Evolutionary conservation across 2,888 invertebrate genomes (phyloP).

Genomic region (Amblyjoppa proteus): DNA sequence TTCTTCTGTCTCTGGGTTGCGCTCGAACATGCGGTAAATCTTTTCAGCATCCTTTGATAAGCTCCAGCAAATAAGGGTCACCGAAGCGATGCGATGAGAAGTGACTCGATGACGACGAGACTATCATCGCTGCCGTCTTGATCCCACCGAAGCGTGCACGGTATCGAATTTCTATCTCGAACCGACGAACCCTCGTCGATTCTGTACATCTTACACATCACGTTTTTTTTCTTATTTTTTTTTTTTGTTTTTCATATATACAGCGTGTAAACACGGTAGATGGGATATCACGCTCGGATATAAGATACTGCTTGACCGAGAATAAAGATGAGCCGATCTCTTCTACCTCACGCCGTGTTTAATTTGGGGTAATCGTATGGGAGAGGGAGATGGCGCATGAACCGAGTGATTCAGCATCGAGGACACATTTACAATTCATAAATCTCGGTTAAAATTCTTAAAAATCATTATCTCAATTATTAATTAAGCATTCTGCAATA

Average conservation of each 20-base stretch:
- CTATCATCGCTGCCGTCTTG: conserved; percentile 51
- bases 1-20: background rate
- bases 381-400: background rate
- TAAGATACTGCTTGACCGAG: conserved; percentile 63
- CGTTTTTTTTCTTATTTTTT: conserved; percentile 12
- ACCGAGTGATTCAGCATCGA: background rate
- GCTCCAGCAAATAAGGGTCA: conserved; percentile 48
- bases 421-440: too few species aligned
- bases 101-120: conserved; percentile 61
- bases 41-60: conserved; percentile 14
- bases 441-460: background rate
- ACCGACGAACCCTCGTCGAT: conserved; percentile 16
- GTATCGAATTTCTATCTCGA: conserved; percentile 49
- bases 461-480: background rate
- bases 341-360: background rate
- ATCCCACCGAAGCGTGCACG: conserved; percentile 53
- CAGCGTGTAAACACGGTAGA: conserved; percentile 59
- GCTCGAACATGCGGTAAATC: conserved; percentile 2
- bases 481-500: background rate
- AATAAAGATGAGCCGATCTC: conserved; percentile 43
- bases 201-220: too few species aligned
- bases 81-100: conserved; percentile 60
- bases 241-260: conserved; percentile 19
- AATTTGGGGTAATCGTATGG: conserved; percentile 6
- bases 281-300: conserved; percentile 52